These are phyloP conservation scores for Ophion obscuratus DNA, from an alignment of 2,888 invertebrate genomes.

Conservation along the genomic window DNA sequence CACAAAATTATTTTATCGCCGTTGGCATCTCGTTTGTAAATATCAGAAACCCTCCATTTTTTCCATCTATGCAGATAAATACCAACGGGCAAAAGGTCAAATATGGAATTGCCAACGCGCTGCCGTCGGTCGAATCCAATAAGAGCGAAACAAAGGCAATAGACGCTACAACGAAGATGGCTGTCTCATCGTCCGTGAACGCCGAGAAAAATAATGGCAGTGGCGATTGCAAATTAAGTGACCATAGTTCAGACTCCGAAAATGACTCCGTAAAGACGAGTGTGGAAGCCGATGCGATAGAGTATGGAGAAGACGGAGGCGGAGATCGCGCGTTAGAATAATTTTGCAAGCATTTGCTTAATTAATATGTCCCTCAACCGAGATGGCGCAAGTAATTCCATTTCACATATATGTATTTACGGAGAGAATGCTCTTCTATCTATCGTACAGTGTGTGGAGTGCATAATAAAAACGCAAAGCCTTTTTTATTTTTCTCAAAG, in stretches of 20 bases:
- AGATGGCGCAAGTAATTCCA: not conserved
- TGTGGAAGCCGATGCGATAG: not conserved
- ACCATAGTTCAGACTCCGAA: conserved; percentile 7
- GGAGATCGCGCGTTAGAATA: conserved; percentile 56
- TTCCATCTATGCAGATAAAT: conserved; percentile 9
- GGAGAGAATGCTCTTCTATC: not conserved
- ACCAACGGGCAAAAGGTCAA: not conserved
- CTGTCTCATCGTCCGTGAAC: not conserved
- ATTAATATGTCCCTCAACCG: conserved; percentile 8
- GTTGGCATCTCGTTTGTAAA: not conserved
- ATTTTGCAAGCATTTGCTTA: conserved; percentile 6
- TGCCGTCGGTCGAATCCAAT: conserved; percentile 2
- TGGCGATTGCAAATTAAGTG: conserved; percentile 36
- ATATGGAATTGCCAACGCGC: not conserved
- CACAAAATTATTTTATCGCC: not conserved
- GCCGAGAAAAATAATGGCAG: not conserved
- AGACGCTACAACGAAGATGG: not conserved
- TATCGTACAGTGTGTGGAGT: not conserved
- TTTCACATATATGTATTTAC: conserved; percentile 1
- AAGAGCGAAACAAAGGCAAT: not conserved
- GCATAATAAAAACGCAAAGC: conserved; percentile 3
- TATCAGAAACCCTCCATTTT: not conserved
- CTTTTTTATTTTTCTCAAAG: not conserved
- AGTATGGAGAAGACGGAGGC: conserved; percentile 48
- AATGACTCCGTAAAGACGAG: not conserved